These are phyloP conservation scores for Selenia dentaria DNA, from an alignment of 2,888 invertebrate genomes.

Conservation along the genomic window DNA sequence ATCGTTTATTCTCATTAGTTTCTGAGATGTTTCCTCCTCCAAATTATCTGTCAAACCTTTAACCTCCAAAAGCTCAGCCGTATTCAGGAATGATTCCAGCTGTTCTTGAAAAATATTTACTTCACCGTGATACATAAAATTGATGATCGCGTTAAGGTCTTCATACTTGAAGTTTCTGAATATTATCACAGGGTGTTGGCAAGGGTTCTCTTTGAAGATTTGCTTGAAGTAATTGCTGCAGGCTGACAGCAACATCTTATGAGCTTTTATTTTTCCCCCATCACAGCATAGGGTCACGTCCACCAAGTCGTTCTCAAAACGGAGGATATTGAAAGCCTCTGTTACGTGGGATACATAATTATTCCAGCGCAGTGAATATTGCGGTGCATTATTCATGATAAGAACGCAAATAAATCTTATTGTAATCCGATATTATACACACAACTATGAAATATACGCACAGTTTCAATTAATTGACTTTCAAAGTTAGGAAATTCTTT, in stretches of 20 bases:
- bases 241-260: constrained; percentile 93
- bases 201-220: constrained; percentile 90
- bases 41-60: constrained; percentile 89
- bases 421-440: constrained; percentile 5
- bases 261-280: constrained; percentile 92
- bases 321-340: constrained; percentile 90
- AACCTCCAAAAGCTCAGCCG: constrained; percentile 90
- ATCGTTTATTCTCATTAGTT: constrained; percentile 59
- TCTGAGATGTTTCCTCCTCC: constrained; percentile 72
- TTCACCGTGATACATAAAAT: constrained; percentile 94
- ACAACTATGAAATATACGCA: too few relatives aligned
- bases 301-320: constrained; percentile 88
- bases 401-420: constrained; percentile 4
- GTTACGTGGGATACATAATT: constrained; percentile 93
- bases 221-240: constrained; percentile 92
- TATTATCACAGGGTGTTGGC: constrained; percentile 92
- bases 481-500: too few relatives aligned
- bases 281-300: constrained; percentile 95
- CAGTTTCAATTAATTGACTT: too few relatives aligned
- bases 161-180: constrained; percentile 91
- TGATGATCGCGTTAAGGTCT: constrained; percentile 90
- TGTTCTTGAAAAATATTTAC: constrained; percentile 93
- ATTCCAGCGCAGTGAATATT: constrained; percentile 95
- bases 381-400: constrained; percentile 87
- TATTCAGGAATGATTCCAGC: constrained; percentile 90